Conservation (phyloP, 2,888 invertebrate species). For the Coenonympha arcania region DNA sequence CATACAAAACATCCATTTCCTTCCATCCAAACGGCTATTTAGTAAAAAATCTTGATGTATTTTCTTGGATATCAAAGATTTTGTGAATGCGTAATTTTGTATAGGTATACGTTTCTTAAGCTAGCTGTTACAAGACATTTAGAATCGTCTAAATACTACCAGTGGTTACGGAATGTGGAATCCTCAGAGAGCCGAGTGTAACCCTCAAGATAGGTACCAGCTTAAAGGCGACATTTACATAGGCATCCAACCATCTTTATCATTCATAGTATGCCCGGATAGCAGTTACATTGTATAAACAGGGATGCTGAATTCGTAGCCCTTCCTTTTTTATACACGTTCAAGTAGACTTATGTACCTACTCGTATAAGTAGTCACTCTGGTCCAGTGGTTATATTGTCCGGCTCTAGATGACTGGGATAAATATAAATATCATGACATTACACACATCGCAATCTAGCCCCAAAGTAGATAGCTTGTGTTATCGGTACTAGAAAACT, state of each 20-base stretch:
- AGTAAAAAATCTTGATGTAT: too few species aligned
- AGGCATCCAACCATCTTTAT: conserved; percentile 14
- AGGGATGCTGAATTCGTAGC: conserved; percentile 9
- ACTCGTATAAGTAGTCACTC: background rate
- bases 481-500: too few species aligned
- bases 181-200: background rate
- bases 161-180: conserved; percentile 7
- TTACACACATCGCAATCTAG: too few species aligned
- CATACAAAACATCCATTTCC: too few species aligned
- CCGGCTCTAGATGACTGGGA: too few species aligned
- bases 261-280: conserved; percentile 13
- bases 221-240: conserved; percentile 11
- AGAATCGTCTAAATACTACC: conserved; percentile 6
- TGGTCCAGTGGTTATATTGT: too few species aligned
- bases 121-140: background rate
- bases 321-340: conserved; percentile 1
- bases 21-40: too few species aligned
- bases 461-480: too few species aligned
- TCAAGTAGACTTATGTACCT: too few species aligned
- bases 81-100: background rate
- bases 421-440: too few species aligned
- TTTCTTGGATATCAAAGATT: too few species aligned
- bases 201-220: background rate
- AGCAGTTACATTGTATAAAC: conserved; percentile 11
- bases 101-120: background rate